Evolutionary conservation across 1,140 invertebrate genomes (phyloP).

Genomic region (Belonocnema kinseyi): DNA sequence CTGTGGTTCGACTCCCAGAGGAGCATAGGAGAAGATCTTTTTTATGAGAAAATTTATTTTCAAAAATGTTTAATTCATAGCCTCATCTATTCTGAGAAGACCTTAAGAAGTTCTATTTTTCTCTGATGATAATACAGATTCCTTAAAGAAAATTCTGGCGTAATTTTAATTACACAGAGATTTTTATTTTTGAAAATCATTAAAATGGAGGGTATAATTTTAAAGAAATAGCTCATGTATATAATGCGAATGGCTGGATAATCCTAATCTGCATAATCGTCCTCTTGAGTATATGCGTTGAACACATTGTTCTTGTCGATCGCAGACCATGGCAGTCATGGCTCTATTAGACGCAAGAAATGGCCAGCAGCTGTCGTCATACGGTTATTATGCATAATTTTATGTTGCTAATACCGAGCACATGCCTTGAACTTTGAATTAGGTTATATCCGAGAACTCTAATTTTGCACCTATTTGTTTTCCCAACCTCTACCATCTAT

Average conservation of each 20-base stretch:
- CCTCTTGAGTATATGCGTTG: background rate
- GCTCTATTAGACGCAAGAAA: slow-evolving; percentile 54
- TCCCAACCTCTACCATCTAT: slow-evolving; percentile 17
- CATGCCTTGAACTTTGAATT: slow-evolving; percentile 64
- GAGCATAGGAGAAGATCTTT: no score
- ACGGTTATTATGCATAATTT: slow-evolving; percentile 70
- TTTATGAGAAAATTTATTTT: no score
- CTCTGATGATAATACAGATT: no score
- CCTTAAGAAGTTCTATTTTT: no score
- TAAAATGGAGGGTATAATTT: slow-evolving; percentile 3
- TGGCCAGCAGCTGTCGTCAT: slow-evolving; percentile 57
- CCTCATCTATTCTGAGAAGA: no score
- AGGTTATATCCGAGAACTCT: slow-evolving; percentile 55
- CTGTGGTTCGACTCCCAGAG: no score
- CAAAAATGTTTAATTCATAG: no score
- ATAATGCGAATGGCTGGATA: background rate
- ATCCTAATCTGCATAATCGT: slow-evolving; percentile 23
- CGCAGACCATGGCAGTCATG: slow-evolving; percentile 51
- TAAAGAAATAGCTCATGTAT: background rate
- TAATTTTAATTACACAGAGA: slow-evolving; percentile 21
- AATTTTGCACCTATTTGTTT: slow-evolving; percentile 52
- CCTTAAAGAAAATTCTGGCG: background rate
- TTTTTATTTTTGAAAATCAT: slow-evolving; percentile 28
- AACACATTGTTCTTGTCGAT: slow-evolving; percentile 53
- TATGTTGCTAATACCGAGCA: slow-evolving; percentile 58